Evolutionary conservation across 2,797 vertebrate species (phyloP), one percentile per base, ranked within the genome.

Genomic region (Numenius phaeopus): DNA sequence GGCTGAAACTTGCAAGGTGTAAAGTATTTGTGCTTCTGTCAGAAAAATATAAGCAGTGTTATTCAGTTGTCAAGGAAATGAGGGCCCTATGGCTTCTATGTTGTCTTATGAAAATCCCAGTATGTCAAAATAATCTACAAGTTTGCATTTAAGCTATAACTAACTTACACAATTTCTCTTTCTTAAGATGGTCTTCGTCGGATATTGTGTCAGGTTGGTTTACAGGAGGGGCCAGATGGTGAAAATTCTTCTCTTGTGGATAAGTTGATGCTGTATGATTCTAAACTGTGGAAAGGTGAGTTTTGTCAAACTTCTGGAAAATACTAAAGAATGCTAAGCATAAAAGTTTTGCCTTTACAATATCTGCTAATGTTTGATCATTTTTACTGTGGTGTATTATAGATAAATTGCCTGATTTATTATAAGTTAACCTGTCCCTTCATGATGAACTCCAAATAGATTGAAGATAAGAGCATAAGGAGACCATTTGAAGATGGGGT

Each of bases 281-380:
- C 99, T 77, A 99, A 99, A 95, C 98, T 99, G 95, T 99, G 99
- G 99, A 99, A 99, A 99, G 99, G 99, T 99, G 76, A 97, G 79
- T 96, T 88, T 90, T 89, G 27, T 62, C 17, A 32, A 3, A 46
- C 59, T 49, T 90, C 20, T 64, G 30, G 55, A 73, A 88, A 49
- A 67, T 64, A 9, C 30, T 84, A 9, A 37, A 78, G 44, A 79
- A 17, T 58, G 20, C 29, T 64, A 2, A 37, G 29, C 20, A 30
- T 61, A 15, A 13, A 83, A 29, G 17, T 44, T 92, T 64, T 62
- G 23, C 5, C 47, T 72, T 87, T 59, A n/a, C 20, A 2, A 0
- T 50, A n/a, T 46, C 47, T 83, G 34, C 19, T 83, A 59, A 30
- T 27, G 23, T 46, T 82, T 59, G 30, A 27, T 87, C 7, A 7